Conservation (phyloP, 2,113 vertebrate species). For the Gasterosteus nipponicus region DNA sequence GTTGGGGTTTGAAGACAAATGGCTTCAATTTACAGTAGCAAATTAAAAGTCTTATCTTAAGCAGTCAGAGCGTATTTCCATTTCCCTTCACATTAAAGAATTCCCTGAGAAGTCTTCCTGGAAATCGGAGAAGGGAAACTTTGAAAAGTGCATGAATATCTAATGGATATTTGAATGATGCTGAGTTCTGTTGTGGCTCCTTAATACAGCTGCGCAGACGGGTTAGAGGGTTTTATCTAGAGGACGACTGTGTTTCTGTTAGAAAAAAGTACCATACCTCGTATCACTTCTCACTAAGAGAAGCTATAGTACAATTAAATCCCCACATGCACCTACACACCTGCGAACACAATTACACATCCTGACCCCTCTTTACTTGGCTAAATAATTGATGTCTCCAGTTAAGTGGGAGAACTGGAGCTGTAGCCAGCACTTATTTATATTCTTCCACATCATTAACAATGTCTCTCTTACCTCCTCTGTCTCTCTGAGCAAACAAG, state of each 20-base stretch:
- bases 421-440: constrained; percentile 56
- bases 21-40: constrained; percentile 79
- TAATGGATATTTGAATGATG: constrained; percentile 64
- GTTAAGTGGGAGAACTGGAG: constrained; percentile 66
- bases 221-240: constrained; percentile 27
- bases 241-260: constrained; percentile 2
- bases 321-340: background rate
- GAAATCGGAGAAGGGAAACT: constrained; percentile 59
- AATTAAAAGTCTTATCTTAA: constrained; percentile 78
- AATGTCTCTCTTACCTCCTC: constrained; percentile 37
- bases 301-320: constrained; percentile 19
- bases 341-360: constrained; percentile 19
- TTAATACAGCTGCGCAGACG: constrained; percentile 11
- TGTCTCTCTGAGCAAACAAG: constrained; percentile 44
- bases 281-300: constrained; percentile 26
- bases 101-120: constrained; percentile 62
- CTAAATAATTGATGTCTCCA: constrained; percentile 73
- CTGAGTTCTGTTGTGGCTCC: constrained; percentile 8
- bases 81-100: constrained; percentile 74
- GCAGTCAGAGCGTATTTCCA: constrained; percentile 71
- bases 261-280: constrained; percentile 11
- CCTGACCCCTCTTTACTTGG: constrained; percentile 51
- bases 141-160: constrained; percentile 65
- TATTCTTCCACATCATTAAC: constrained; percentile 59
- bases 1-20: constrained; percentile 77